Base-by-base conservation (phyloP, 35 echinoderm and acorn worm genomes). In the Lytechinus pictus region DNA sequence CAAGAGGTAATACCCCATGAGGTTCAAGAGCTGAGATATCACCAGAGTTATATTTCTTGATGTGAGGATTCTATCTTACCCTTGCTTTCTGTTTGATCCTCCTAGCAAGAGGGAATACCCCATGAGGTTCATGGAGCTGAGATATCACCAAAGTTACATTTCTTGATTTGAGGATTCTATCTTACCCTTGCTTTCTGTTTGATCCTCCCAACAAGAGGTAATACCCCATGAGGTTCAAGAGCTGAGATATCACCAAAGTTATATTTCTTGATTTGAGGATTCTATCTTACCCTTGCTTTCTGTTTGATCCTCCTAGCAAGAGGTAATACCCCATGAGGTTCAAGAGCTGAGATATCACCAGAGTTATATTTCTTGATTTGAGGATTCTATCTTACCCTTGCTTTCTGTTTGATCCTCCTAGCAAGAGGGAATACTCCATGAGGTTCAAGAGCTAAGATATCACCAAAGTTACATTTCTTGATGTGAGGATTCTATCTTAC, bases 151-250 rank as follows among this genome's bases (percentile, higher is more conserved):
- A 98, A 96, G 51, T 95, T 96, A 89, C 95, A 99, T 89, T 94
- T 89, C 96, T 96, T 97, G 29, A 99, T 72, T 11, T 95, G 52
- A 44, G 10, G n/a, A 79, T n/a, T 24, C 21, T 24, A 79, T 79
- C 66, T 90, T 95, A 99, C 98, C 98, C 97, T 99, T 44, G 98
- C 98, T 95, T 99, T 99, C 13, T 95, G 86, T 44, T 98, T 99
- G 79, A 99, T 98, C 27, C 96, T 94, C 92, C 97, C 98, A 9
- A 97, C 94, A 10, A 99, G 95, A 10, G 98, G 98, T 86, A 94
- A 99, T 16, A 99, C 97, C 9, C 94, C 53, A 86, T 99, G 98
- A 13, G 91, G 54, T 51, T 96, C 98, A 0, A 96, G 95, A 86
- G 96, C 96, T 11, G 98, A 95, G 19, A 99, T 71, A 1, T 92